phyloP scores from a whole-genome alignment of 1,140 invertebrate species.

The Tetramorium alpestre region DNA sequence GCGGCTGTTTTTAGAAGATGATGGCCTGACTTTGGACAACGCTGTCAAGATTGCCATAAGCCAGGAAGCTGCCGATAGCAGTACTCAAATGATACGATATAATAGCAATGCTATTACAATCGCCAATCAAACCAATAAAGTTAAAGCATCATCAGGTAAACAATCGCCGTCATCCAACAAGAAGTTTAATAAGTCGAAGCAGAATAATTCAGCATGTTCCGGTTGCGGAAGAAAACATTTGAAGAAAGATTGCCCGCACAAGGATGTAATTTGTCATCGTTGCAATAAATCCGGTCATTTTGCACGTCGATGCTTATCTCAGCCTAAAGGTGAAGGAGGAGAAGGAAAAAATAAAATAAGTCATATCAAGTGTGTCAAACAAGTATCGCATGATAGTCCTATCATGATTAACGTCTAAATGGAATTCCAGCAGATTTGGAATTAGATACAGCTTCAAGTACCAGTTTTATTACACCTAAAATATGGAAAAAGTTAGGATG shows the following conservation, averaged over 20 bases:
- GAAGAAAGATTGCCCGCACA: neutral
- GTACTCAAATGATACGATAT: neutral
- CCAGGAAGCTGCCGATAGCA: conserved; percentile 7
- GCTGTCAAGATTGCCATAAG: conserved; percentile 7
- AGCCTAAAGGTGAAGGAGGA: neutral
- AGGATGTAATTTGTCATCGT: neutral
- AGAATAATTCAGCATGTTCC: neutral
- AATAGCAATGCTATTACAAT: neutral
- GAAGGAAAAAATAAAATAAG: neutral
- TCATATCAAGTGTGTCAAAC: neutral
- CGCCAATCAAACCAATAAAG: neutral
- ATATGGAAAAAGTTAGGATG: neutral
- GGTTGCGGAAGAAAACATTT: neutral
- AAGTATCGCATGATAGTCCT: neutral
- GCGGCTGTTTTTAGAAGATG: neutral
- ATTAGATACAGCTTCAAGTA: neutral
- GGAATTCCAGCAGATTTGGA: neutral
- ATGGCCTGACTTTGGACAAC: neutral
- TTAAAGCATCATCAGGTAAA: neutral
- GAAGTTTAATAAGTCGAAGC: neutral
- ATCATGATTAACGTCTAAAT: neutral
- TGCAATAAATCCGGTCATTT: neutral
- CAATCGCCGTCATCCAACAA: neutral
- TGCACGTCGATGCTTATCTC: neutral
- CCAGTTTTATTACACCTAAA: neutral